Evolutionary conservation across 2,113 vertebrate species (phyloP).

Genomic region (Nesoenas mayeri): DNA sequence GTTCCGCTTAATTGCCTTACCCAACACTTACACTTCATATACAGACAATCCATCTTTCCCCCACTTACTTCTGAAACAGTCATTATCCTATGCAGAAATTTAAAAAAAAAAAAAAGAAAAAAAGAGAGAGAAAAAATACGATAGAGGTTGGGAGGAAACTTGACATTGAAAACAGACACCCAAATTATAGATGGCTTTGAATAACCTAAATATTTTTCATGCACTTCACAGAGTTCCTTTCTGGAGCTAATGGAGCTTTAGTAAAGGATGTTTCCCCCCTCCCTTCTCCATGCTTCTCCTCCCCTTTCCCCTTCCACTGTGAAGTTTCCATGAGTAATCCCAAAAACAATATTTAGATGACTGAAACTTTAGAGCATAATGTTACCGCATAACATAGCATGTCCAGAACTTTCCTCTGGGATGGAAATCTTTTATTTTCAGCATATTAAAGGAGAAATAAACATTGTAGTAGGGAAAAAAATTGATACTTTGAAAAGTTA

Average conservation of each 20-base stretch:
- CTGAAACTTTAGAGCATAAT: not conserved
- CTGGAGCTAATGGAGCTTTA: constrained; percentile 11
- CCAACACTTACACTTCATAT: constrained; percentile 10
- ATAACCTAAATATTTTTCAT: constrained; percentile 35
- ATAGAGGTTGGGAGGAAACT: constrained; percentile 8
- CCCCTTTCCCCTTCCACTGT: constrained; percentile 12
- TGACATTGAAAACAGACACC: constrained; percentile 46
- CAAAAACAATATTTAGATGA: constrained; percentile 38
- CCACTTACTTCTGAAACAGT: constrained; percentile 45
- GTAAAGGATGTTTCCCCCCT: not conserved
- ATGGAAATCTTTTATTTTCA: constrained; percentile 34
- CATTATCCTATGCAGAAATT: constrained; percentile 41
- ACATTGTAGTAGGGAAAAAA: not conserved
- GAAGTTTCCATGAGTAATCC: constrained; percentile 47
- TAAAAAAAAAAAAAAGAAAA: not conserved
- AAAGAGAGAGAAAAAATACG: not conserved
- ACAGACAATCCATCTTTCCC: constrained; percentile 64
- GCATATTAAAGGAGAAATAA: constrained; percentile 22
- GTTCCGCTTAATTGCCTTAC: constrained; percentile 67
- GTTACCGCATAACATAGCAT: not conserved
- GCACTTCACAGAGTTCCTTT: constrained; percentile 4
- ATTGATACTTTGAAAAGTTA: not conserved
- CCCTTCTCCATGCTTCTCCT: not conserved
- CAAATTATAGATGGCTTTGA: constrained; percentile 12
- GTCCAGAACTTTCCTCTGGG: constrained; percentile 7